Conservation (phyloP, 2,888 invertebrate species). For the Acleris literana region DNA sequence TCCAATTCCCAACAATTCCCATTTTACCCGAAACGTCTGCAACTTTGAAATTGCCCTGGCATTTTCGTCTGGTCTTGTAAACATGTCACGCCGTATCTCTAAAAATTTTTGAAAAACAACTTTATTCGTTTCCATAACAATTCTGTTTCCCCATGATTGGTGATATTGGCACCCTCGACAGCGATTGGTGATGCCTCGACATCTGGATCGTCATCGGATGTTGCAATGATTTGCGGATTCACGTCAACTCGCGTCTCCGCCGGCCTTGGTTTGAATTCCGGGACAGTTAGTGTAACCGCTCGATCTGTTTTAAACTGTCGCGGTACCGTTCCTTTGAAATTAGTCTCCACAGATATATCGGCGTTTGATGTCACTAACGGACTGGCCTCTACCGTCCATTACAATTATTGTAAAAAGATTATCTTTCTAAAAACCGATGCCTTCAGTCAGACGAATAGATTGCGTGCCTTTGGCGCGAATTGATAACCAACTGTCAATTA, state of each 20-base stretch:
- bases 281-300: constrained; percentile 63
- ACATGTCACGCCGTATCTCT: constrained; percentile 12
- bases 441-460: background rate
- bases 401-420: constrained; percentile 7
- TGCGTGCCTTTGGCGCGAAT: constrained; percentile 25
- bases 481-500: constrained; percentile 24
- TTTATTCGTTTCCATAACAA: background rate
- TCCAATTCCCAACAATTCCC: constrained; percentile 15
- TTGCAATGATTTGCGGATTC: constrained; percentile 44
- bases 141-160: constrained; percentile 14
- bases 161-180: constrained; percentile 4
- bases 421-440: background rate
- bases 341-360: constrained; percentile 52
- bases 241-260: constrained; percentile 52
- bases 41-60: constrained; percentile 1
- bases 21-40: constrained; percentile 3
- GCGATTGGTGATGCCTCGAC: constrained; percentile 33
- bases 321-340: constrained; percentile 63
- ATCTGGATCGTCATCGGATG: constrained; percentile 45
- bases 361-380: constrained; percentile 51
- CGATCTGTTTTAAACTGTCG: constrained; percentile 55
- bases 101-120: constrained; percentile 12
- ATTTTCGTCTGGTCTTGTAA: constrained; percentile 15
- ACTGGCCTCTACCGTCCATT: constrained; percentile 46
- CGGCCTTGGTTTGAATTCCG: constrained; percentile 68